Conservation (phyloP, 2,797 vertebrate genomes). For the Notolabrus celidotus region DNA sequence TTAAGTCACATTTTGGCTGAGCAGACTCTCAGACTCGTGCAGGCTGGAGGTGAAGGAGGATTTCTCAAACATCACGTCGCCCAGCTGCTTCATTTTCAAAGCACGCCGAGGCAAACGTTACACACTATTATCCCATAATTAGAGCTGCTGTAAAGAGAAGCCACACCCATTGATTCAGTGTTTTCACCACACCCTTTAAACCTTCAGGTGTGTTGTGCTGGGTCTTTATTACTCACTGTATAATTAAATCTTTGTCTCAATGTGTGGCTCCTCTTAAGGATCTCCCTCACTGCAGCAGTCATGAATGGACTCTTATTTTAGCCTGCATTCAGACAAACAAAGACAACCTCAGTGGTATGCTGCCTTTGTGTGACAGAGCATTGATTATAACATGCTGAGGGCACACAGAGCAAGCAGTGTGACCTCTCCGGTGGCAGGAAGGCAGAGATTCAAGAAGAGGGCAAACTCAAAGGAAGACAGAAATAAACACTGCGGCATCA, state of each 20-base stretch:
- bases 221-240: slow-evolving; percentile 28
- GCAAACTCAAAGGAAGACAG: slow-evolving; percentile 46
- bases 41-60: neutral
- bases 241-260: slow-evolving; percentile 51
- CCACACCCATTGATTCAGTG: slow-evolving; percentile 58
- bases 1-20: neutral
- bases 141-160: slow-evolving; percentile 33
- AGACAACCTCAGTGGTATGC: slow-evolving; percentile 22
- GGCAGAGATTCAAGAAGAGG: slow-evolving; percentile 26
- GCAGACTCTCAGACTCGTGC: neutral
- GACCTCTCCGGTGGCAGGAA: slow-evolving; percentile 52
- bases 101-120: slow-evolving; percentile 16
- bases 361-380: slow-evolving; percentile 8
- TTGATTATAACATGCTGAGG: slow-evolving; percentile 22
- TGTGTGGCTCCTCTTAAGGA: slow-evolving; percentile 31
- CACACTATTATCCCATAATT: slow-evolving; percentile 64
- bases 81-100: slow-evolving; percentile 35
- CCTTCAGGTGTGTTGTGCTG: slow-evolving; percentile 49
- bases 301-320: neutral
- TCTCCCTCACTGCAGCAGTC: neutral
- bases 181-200: slow-evolving; percentile 61
- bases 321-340: slow-evolving; percentile 23
- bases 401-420: slow-evolving; percentile 34
- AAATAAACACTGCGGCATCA: slow-evolving; percentile 47
- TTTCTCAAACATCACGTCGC: slow-evolving; percentile 4